Evolutionary conservation across 2,888 invertebrate genomes (phyloP).

Genomic region (Eulithis testata): DNA sequence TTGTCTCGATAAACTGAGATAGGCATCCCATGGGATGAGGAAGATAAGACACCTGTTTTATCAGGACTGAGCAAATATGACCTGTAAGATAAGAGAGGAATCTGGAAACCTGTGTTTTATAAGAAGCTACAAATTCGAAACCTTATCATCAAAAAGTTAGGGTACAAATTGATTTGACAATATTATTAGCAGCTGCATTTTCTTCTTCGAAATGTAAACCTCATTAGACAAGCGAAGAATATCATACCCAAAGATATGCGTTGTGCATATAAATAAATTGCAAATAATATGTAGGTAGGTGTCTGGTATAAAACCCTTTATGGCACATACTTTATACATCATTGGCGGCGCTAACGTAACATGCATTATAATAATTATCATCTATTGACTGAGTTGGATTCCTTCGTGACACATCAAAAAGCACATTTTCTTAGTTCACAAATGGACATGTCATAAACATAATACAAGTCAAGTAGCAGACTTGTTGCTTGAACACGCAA

Average conservation of each 20-base stretch:
- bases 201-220: background rate
- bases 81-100: conserved; percentile 22
- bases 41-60: conserved; percentile 38
- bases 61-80: conserved; percentile 37
- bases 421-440: background rate
- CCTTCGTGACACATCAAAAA: background rate
- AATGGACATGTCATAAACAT: background rate
- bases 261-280: too few relatives aligned
- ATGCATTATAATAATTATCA: background rate
- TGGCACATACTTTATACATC: background rate
- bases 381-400: background rate
- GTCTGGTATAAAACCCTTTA: background rate
- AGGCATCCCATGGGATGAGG: conserved; percentile 34
- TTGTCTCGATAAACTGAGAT: conserved; percentile 33
- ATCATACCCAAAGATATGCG: too few relatives aligned
- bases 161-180: background rate
- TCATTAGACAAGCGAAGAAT: too few relatives aligned
- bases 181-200: background rate
- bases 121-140: background rate
- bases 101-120: conserved; percentile 1
- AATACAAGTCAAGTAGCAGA: conserved; percentile 8
- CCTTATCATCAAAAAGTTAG: background rate
- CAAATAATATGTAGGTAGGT: background rate
- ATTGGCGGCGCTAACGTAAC: background rate
- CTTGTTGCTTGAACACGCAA: conserved; percentile 47